Evolutionary conservation across 1,140 invertebrate genomes (phyloP), one percentile per base, ranked within the genome.

Genomic region (Linepithema humile): DNA sequence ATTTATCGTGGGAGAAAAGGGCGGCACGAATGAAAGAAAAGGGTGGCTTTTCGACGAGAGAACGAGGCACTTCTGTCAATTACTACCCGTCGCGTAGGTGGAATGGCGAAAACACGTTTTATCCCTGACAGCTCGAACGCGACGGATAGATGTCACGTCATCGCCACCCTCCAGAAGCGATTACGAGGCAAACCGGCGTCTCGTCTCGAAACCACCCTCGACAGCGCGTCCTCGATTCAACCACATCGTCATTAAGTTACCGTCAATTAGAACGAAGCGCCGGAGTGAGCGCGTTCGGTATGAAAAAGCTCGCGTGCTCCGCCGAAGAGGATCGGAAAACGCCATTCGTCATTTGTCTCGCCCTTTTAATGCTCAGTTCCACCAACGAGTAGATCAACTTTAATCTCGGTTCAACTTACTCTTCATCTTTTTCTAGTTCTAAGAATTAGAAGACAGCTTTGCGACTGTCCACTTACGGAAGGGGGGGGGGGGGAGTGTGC

Each of bases 101-200:
- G 75, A 70, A 80, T 48, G 75, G 48, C 29, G 75, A 80, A 80
- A 80, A 80, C 75, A 80, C 64, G 48, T 23, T 80, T 80, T 80
- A 80, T 80, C 23, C 48, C 35, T 26, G 60, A 20, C 74, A 67
- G 62, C 35, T 43, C 48, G 75, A 69, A 80, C 64, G 48, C 75
- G 84, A 83, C 53, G 78, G 84, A 64, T 82, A 60, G 84, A 69
- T 73, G 69, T 57, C 84, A 85, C 67, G 78, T 86, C 84, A 86
- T 83, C 85, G 20, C 64, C 67, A 75, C 85, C 85, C 84, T 83
- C 70, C 35, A 77, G 73, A 43, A 86, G 78, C 82, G 78, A 87
- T 87, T 87, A 87, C 64, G 50, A 50, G 57, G 62, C 69, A 62
- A 75, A 85, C 62, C 75, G n/a, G 55, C 48, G 69, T 60, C 35